Conservation (phyloP, 2,797 vertebrate species). For the Sciurus vulgaris region DNA sequence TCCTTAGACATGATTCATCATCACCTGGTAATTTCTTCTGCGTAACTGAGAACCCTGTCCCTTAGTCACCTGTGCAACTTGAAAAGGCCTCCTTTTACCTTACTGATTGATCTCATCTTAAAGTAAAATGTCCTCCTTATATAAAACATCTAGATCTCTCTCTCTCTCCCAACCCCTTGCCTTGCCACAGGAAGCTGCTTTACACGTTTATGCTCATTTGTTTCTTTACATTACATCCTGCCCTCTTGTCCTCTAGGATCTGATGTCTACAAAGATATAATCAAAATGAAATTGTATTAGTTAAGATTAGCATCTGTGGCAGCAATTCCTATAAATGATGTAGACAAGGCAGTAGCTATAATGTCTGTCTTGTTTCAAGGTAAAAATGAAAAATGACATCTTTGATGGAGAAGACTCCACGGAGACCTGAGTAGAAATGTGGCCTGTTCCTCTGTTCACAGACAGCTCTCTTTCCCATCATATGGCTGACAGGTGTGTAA, state of each 20-base stretch:
- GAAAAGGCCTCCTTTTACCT: slow-evolving; percentile 41
- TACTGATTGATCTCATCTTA: slow-evolving; percentile 32
- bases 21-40: slow-evolving; percentile 21
- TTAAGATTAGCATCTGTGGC: slow-evolving; percentile 75
- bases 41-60: not conserved
- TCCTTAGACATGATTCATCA: not conserved
- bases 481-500: slow-evolving; percentile 79
- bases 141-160: not conserved
- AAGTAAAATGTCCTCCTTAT: slow-evolving; percentile 46
- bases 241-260: slow-evolving; percentile 34
- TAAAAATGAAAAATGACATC: slow-evolving; percentile 74
- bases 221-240: slow-evolving; percentile 42
- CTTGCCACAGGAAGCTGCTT: slow-evolving; percentile 33
- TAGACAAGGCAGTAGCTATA: slow-evolving; percentile 56
- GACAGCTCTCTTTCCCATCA: slow-evolving; percentile 60
- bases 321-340: slow-evolving; percentile 32
- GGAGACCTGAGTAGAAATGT: slow-evolving; percentile 64
- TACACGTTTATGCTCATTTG: slow-evolving; percentile 1
- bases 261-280: slow-evolving; percentile 67
- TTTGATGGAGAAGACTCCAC: slow-evolving; percentile 74
- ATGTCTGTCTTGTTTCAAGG: slow-evolving; percentile 68
- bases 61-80: not conserved
- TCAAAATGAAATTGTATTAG: slow-evolving; percentile 78
- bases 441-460: slow-evolving; percentile 25
- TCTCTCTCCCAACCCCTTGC: not conserved